These are phyloP conservation scores for Leptocoma aspasia DNA, from an alignment of 2,113 vertebrate genomes.

Conservation along the genomic window DNA sequence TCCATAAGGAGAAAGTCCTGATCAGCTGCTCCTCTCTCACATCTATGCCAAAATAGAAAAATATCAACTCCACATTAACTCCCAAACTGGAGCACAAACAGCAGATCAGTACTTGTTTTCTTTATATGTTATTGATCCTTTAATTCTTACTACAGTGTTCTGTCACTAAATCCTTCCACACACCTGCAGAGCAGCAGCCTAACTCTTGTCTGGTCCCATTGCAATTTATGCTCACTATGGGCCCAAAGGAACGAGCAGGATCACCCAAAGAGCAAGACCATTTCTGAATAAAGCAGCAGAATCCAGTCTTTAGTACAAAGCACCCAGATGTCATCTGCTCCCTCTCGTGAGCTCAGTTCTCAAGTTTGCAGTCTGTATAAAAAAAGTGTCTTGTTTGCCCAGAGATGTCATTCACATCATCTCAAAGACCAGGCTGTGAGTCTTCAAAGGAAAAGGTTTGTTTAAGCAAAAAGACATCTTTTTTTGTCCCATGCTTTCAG, in stretches of 20 bases:
- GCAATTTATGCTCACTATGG: not conserved
- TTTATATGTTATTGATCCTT: not conserved
- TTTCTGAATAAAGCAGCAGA: not conserved
- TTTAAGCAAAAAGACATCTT: not conserved
- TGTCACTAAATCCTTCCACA: not conserved
- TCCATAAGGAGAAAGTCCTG: not conserved
- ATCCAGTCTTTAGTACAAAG: not conserved
- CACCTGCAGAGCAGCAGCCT: not conserved
- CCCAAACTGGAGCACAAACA: not conserved
- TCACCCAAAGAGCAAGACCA: not conserved
- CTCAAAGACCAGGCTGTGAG: not conserved
- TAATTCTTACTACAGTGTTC: not conserved
- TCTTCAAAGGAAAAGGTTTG: constrained; percentile 29
- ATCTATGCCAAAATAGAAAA: not conserved
- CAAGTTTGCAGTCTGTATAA: not conserved
- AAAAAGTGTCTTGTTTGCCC: not conserved
- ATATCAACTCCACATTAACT: not conserved
- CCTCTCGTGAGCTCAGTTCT: not conserved
- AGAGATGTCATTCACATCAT: not conserved
- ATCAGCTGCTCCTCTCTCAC: not conserved
- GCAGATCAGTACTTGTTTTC: not conserved
- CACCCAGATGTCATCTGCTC: not conserved
- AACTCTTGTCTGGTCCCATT: not conserved
- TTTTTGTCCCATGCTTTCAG: not conserved
- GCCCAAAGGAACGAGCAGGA: not conserved